Evolutionary conservation across 2,888 invertebrate species (phyloP), one percentile per base, ranked within the genome.

Genomic region (Diogma glabrata): DNA sequence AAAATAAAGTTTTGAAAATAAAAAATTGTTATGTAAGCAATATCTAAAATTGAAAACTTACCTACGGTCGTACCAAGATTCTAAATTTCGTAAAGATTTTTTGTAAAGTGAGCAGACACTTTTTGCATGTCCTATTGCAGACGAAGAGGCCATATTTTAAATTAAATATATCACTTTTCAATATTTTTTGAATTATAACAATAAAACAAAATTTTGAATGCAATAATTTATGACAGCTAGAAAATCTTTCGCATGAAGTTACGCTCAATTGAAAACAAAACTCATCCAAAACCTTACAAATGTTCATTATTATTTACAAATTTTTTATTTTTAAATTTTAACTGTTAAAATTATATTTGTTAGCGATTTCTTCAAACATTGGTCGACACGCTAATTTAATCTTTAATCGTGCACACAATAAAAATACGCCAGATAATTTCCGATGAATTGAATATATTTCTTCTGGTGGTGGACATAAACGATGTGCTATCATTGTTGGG

Each of bases 371-470:
- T 23, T 83, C 76, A 70, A 93, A 95, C 72, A 90, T 79, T n/a
- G 78, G 77, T 24, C 84, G 76, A 63, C 94, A 94, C 60, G 85
- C 79, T 60, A 96, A 77, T 60, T 79, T 78, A 1, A 89, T 82
- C 61, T 82, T 79, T 49, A 97, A 75, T 62, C 92, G 93, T 0
- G 92, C 79, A 64, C 94, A 94, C 0, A 97, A 73, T 20, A 97
- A 72, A 70, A 96, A 97, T 12, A 93, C 84, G 0, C 99, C 99
- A 0, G 97, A 92, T 46, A 99, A 75, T 72, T 99, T 99, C 53
- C 97, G 78, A 67, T 99, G 99, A 17, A 99, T 74, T 0, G 97
- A 97, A 72, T 99, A 99, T 58, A 94, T 91, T 72, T 99, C 97
- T 68, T 97, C 96, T 0, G 99, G 99, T 0, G 99, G 99, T 2